phyloP scores from a whole-genome alignment of 2,113 vertebrate genomes.

The Aldabrachelys gigantea region DNA sequence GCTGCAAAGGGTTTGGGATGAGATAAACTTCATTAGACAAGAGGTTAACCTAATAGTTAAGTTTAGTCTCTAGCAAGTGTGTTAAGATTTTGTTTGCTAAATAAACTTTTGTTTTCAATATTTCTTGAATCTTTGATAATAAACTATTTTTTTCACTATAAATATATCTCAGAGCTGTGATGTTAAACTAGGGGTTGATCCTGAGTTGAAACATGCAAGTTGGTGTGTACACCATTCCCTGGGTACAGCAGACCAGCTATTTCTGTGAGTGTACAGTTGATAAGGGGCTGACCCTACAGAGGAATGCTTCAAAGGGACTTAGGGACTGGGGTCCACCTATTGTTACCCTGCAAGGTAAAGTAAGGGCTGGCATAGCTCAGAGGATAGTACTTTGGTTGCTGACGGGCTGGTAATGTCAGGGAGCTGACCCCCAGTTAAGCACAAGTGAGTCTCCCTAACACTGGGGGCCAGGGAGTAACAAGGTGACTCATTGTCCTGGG shows the following conservation, averaged over 20 bases:
- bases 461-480: too few species aligned
- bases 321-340: too few species aligned
- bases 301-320: neutral
- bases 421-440: too few species aligned
- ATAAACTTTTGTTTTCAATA: neutral
- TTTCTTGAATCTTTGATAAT: neutral
- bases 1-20: neutral
- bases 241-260: neutral
- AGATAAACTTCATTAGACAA: neutral
- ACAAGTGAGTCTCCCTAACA: too few species aligned
- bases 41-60: neutral
- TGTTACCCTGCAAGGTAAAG: too few species aligned
- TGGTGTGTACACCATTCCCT: neutral
- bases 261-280: neutral
- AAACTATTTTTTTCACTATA: neutral
- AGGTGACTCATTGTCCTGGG: too few species aligned
- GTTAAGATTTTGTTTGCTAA: neutral
- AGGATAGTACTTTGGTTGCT: too few species aligned
- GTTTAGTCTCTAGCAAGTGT: neutral
- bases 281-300: neutral
- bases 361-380: too few species aligned
- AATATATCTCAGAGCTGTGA: neutral
- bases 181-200: neutral
- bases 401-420: too few species aligned
- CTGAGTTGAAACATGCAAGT: neutral